Evolutionary conservation across 2,888 invertebrate species (phyloP).

Genomic region (Drosophila antonietae): DNA sequence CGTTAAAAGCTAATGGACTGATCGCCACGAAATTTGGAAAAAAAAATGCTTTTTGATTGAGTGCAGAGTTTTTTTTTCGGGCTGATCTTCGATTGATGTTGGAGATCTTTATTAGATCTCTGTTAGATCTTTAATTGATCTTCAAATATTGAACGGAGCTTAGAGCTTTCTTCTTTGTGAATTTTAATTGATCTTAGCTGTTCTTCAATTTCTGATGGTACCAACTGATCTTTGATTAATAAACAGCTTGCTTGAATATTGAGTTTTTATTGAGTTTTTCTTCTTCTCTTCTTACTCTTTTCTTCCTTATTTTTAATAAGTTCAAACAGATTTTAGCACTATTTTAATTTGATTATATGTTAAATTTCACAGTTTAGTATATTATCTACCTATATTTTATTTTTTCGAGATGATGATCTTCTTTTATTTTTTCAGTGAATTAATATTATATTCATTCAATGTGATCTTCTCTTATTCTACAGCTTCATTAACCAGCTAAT

Average conservation of each 20-base stretch:
- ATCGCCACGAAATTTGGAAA: conserved; percentile 17
- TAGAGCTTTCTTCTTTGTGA: background rate
- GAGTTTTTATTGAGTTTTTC: no score
- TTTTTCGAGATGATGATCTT: no score
- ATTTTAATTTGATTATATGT: no score
- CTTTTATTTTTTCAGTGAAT: no score
- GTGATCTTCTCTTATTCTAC: background rate
- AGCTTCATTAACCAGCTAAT: background rate
- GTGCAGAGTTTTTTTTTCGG: background rate
- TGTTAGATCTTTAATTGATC: conserved; percentile 9
- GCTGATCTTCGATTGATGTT: conserved; percentile 4
- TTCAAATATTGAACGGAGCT: background rate
- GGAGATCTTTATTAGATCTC: background rate
- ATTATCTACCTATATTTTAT: no score
- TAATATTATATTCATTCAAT: background rate
- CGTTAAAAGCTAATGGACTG: conserved; percentile 30
- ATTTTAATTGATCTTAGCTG: background rate
- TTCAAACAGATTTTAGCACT: no score
- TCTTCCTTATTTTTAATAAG: no score
- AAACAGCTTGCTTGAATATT: no score
- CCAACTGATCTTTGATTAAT: no score
- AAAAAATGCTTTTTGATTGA: conserved; percentile 41
- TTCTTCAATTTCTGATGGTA: background rate
- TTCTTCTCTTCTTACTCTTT: no score
- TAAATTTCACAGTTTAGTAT: no score